Evolutionary conservation across 2,797 vertebrate species (phyloP).

Genomic region (Takifugu rubripes): DNA sequence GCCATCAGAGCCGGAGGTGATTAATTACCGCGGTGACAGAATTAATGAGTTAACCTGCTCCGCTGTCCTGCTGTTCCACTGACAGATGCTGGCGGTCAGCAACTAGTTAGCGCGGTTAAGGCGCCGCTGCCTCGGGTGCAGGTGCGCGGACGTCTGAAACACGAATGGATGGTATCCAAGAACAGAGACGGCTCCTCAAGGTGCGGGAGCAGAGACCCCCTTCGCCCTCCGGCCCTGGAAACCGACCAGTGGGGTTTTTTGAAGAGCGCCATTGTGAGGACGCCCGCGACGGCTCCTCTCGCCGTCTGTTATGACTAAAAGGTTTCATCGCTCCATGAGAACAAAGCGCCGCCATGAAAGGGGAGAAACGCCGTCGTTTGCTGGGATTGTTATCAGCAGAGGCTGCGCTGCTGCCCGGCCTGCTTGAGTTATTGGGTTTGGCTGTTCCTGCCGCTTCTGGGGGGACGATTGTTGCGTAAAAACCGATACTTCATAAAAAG

Average conservation of each 20-base stretch:
- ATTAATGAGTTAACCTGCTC: conserved; percentile 73
- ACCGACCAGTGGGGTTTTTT: conserved; percentile 52
- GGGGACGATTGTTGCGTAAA: conserved; percentile 40
- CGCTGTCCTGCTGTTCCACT: conserved; percentile 65
- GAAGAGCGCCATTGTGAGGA: conserved; percentile 65
- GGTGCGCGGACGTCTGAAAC: too few relatives aligned
- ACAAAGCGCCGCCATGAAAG: conserved; percentile 54
- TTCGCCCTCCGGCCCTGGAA: conserved; percentile 67
- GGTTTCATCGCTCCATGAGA: conserved; percentile 65
- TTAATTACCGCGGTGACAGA: conserved; percentile 66
- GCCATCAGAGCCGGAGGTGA: conserved; percentile 59
- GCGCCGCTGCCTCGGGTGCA: conserved; percentile 48
- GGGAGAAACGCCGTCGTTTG: not conserved
- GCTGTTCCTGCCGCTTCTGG: conserved; percentile 44
- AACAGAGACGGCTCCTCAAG: too few relatives aligned
- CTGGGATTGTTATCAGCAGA: not conserved
- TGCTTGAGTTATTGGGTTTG: too few relatives aligned
- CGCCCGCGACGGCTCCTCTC: conserved; percentile 46
- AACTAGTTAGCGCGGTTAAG: conserved; percentile 54
- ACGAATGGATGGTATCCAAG: too few relatives aligned
- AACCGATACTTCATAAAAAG: conserved; percentile 28
- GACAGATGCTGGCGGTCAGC: conserved; percentile 68
- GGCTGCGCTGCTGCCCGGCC: not conserved
- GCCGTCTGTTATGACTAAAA: conserved; percentile 68
- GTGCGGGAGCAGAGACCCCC: conserved; percentile 38